phyloP scores from a whole-genome alignment of 2,888 invertebrate genomes.

The Eilema sororculum region DNA sequence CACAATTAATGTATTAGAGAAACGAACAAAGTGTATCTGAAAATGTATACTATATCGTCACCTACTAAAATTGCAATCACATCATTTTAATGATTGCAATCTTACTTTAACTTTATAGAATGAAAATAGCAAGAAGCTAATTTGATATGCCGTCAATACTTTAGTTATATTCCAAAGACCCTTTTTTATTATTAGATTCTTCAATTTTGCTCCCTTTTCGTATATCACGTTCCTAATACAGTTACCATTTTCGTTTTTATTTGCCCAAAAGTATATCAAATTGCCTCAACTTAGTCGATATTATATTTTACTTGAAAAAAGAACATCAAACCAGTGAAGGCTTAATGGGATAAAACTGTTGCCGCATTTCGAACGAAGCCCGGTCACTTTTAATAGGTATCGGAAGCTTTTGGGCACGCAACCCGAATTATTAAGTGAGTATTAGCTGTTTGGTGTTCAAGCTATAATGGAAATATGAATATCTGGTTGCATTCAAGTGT shows the following conservation, averaged over 20 bases:
- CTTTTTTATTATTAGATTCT: background rate
- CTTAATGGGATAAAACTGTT: slow-evolving; percentile 14
- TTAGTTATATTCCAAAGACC: too few relatives aligned
- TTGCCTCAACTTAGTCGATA: background rate
- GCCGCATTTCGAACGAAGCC: background rate
- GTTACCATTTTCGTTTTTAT: too few relatives aligned
- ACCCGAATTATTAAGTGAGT: slow-evolving; percentile 10
- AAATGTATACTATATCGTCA: background rate
- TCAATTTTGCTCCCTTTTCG: background rate
- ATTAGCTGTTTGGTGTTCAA: slow-evolving; percentile 6
- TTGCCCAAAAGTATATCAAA: background rate
- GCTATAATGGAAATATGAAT: slow-evolving; percentile 10
- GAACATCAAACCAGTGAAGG: background rate
- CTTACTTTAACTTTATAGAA: background rate
- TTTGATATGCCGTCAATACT: background rate
- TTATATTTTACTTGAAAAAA: background rate
- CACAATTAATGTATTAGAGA: background rate
- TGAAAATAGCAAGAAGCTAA: background rate
- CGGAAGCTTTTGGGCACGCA: slow-evolving; percentile 2
- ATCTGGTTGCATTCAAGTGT: too few relatives aligned
- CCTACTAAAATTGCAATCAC: too few relatives aligned
- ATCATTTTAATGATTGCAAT: too few relatives aligned
- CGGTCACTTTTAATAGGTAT: slow-evolving; percentile 3
- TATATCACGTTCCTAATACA: background rate
- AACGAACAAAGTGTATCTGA: background rate